phyloP scores from a whole-genome alignment of 2,113 vertebrate species.

The Hippocampus zosterae region DNA sequence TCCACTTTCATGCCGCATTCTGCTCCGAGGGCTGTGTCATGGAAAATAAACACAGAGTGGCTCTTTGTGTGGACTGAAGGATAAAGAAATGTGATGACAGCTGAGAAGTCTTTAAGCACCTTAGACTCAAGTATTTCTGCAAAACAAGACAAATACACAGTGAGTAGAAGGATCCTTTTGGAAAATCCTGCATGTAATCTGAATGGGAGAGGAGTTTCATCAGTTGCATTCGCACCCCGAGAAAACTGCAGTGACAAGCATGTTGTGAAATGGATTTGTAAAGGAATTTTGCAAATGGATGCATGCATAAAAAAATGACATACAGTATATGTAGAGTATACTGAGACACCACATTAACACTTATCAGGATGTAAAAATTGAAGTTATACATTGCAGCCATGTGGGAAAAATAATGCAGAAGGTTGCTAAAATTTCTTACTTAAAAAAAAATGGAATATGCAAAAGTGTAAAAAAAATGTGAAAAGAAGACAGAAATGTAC shows the following conservation, averaged over 20 bases:
- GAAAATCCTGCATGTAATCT: constrained; percentile 41
- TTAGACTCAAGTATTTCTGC: constrained; percentile 20
- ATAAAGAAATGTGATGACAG: constrained; percentile 23
- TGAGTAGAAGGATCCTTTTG: constrained; percentile 7
- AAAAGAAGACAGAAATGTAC: too few relatives aligned
- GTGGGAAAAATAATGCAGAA: too few relatives aligned
- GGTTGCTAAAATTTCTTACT: too few relatives aligned
- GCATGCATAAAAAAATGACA: constrained; percentile 5
- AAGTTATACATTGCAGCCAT: too few relatives aligned
- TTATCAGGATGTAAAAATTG: too few relatives aligned
- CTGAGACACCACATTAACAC: not conserved
- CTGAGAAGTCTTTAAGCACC: constrained; percentile 32
- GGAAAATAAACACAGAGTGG: constrained; percentile 17
- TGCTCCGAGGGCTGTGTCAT: constrained; percentile 16
- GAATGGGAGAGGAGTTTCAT: constrained; percentile 32
- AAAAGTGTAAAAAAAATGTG: too few relatives aligned
- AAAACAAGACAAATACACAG: constrained; percentile 17
- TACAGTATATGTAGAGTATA: not conserved
- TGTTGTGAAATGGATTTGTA: constrained; percentile 46
- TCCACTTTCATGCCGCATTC: constrained; percentile 27
- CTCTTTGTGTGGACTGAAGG: constrained; percentile 27
- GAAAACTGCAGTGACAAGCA: constrained; percentile 45
- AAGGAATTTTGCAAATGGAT: constrained; percentile 49
- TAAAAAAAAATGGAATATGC: too few relatives aligned
- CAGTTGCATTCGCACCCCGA: constrained; percentile 18